These are phyloP conservation scores for Eilema sororculum DNA, from an alignment of 2,888 invertebrate species.

Conservation along the genomic window DNA sequence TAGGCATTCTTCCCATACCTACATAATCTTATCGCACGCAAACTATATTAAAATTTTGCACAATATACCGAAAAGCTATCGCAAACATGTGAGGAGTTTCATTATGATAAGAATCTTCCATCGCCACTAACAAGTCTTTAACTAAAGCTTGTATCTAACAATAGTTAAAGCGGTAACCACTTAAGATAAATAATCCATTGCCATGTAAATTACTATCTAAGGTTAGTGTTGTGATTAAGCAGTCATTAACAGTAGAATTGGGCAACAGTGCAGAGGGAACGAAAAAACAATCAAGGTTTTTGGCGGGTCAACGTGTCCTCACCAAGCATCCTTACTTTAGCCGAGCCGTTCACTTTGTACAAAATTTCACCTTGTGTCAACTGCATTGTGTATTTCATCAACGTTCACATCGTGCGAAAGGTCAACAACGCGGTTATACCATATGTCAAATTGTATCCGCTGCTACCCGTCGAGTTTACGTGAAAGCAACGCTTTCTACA, in stretches of 20 bases:
- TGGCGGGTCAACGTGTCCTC: constrained; percentile 67
- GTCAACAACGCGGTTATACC: constrained; percentile 60
- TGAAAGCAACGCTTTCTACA: constrained; percentile 54
- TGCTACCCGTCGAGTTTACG: constrained; percentile 40
- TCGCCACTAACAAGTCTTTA: not conserved
- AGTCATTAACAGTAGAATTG: constrained; percentile 53
- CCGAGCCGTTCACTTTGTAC: constrained; percentile 75
- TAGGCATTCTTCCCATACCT: not conserved
- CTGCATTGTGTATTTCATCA: constrained; percentile 70
- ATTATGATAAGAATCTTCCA: not conserved
- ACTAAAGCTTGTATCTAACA: constrained; percentile 26
- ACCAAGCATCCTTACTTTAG: constrained; percentile 69
- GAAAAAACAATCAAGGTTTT: constrained; percentile 63
- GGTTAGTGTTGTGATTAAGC: constrained; percentile 51
- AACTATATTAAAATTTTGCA: not conserved
- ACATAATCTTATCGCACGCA: not conserved
- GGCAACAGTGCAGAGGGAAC: constrained; percentile 65
- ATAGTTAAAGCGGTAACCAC: constrained; percentile 28
- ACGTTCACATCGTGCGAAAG: constrained; percentile 63
- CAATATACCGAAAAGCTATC: not conserved
- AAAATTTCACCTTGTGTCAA: constrained; percentile 81
- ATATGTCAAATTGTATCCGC: constrained; percentile 53
- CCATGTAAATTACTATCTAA: constrained; percentile 50
- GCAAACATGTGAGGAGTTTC: not conserved
- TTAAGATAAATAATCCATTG: constrained; percentile 43